Conservation (phyloP, 2,797 vertebrate genomes). For the Fistularia commersonii region DNA sequence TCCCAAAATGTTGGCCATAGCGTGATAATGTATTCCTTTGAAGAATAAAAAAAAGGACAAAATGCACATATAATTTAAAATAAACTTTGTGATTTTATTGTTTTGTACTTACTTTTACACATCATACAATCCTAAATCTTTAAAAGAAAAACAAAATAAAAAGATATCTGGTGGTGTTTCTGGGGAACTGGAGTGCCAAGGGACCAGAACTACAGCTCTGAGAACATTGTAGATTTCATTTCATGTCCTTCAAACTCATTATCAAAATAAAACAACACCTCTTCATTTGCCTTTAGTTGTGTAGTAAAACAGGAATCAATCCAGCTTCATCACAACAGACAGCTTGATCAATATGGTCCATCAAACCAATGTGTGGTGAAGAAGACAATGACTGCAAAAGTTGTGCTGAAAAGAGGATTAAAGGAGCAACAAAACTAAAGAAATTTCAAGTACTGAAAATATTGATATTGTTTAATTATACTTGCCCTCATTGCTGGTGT, state of each 20-base stretch:
- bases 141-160: conserved; percentile 63
- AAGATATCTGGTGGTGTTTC: conserved; percentile 74
- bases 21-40: too few relatives aligned
- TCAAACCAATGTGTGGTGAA: conserved; percentile 39
- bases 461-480: conserved; percentile 41
- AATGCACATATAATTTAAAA: conserved; percentile 76
- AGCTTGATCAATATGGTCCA: conserved; percentile 38
- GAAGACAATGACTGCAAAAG: conserved; percentile 39
- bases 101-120: conserved; percentile 82
- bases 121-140: conserved; percentile 81
- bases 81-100: conserved; percentile 85
- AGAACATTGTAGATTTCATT: conserved; percentile 42
- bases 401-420: conserved; percentile 40
- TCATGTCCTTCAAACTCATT: conserved; percentile 41
- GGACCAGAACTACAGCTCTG: conserved; percentile 54
- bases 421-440: conserved; percentile 36
- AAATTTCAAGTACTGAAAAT: conserved; percentile 31
- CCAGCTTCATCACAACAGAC: conserved; percentile 26
- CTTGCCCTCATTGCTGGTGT: conserved; percentile 58
- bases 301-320: conserved; percentile 26
- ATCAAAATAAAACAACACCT: conserved; percentile 28
- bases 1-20: too few relatives aligned
- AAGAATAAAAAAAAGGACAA: conserved; percentile 49
- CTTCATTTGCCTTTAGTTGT: conserved; percentile 24
- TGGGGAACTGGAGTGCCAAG: conserved; percentile 71